phyloP scores from a whole-genome alignment of 2,888 invertebrate genomes.

The Molorchus minor region DNA sequence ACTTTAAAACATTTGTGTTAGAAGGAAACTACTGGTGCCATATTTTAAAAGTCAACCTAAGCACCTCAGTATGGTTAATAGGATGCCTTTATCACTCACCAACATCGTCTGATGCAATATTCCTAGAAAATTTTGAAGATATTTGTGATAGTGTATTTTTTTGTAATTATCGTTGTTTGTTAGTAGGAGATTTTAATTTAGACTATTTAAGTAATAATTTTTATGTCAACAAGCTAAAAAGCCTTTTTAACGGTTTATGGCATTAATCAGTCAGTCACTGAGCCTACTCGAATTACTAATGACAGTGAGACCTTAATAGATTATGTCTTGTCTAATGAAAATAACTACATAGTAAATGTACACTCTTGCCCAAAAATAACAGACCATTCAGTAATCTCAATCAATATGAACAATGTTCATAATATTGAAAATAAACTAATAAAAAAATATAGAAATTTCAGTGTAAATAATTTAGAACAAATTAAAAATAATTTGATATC shows the following conservation, averaged over 20 bases:
- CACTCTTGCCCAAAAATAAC: too few species aligned
- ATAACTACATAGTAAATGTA: too few species aligned
- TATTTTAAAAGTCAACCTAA: not conserved
- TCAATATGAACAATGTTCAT: too few species aligned
- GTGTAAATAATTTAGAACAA: not conserved
- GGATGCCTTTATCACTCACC: not conserved
- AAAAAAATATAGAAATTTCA: too few species aligned
- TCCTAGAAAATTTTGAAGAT: not conserved
- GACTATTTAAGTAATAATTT: not conserved
- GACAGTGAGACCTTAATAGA: too few species aligned
- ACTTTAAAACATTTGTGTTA: not conserved
- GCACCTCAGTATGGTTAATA: not conserved
- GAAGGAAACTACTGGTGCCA: not conserved
- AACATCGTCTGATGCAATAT: not conserved
- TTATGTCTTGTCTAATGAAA: too few species aligned
- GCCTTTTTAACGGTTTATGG: not conserved
- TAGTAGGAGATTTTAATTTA: too few species aligned
- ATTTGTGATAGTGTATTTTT: not conserved
- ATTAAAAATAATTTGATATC: slow-evolving; percentile 7
- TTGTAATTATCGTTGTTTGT: not conserved
- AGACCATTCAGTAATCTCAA: too few species aligned
- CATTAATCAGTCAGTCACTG: not conserved
- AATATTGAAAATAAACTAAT: too few species aligned
- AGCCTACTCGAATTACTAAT: too few species aligned
- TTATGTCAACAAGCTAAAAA: not conserved